Evolutionary conservation across 2,113 vertebrate species (phyloP), one percentile per base, ranked within the genome.

Genomic region (Brachionichthys hirsutus): DNA sequence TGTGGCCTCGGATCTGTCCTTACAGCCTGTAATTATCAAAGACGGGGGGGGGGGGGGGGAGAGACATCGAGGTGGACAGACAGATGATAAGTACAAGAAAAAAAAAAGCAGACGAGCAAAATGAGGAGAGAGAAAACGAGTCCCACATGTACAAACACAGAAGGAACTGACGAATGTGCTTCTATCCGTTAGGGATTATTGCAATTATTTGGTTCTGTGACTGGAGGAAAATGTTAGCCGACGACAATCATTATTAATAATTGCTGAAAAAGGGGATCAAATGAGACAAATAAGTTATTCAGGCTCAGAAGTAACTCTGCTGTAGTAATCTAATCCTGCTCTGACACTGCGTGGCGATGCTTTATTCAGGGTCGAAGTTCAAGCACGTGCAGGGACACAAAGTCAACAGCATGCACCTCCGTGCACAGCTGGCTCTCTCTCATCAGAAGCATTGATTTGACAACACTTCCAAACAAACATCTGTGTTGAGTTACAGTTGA

Each of bases 401-500:
- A 81, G 57, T 77, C 70, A 82, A 67, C 81, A 88, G 77, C 48
- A 48, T 68, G 76, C 61, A 66, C 75, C 66, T 84, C 80, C 56
- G 65, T 13, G 4, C 15, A 2, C 65, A 38, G 80, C 65, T 60
- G 81, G 52, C 59, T 78, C 49, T 67, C 75, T 72, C 34, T 16
- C 57, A 66, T 77, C 76, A 58, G 68, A 50, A 54, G 62, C 72
- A 88, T 87, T 80, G 84, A 86, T 87, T 83, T 80, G 62, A 74
- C 75, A 78, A 85, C 66, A 45, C 67, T 66, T 65, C 73, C 78
- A 77, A 83, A 83, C 78, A 75, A 56, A 81, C 60, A 60, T 75
- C 57, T 45, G 77, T 12, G 46, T 68, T 20, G 22, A 54, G 73
- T 75, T 75, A 78, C 70, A 48, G 72, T 53, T 16, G 54, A 74